Conservation (phyloP, 2,113 vertebrate genomes). For the Leuciscus idus region DNA sequence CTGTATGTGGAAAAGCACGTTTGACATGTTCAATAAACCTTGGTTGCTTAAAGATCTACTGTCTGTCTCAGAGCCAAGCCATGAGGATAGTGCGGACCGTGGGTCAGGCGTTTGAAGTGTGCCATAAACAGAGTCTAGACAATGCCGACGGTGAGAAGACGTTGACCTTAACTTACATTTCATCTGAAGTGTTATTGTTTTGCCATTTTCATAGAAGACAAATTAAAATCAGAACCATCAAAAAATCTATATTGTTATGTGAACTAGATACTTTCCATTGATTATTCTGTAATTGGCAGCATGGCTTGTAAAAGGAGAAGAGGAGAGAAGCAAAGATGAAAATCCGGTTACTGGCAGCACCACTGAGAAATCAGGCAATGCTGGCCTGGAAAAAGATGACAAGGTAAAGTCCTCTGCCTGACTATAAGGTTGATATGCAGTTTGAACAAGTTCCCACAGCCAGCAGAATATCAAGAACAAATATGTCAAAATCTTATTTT, state of each 20-base stretch:
- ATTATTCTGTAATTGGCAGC: slow-evolving; percentile 27
- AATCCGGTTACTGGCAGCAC: background rate
- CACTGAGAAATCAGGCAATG: background rate
- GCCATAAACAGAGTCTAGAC: slow-evolving; percentile 92
- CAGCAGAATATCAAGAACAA: background rate
- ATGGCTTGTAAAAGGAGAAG: slow-evolving; percentile 53
- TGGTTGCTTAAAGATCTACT: background rate
- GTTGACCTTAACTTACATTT: background rate
- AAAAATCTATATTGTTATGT: background rate
- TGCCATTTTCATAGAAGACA: background rate
- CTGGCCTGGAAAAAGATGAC: slow-evolving; percentile 30
- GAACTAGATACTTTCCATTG: background rate
- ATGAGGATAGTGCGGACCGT: slow-evolving; percentile 95
- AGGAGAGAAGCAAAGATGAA: slow-evolving; percentile 34
- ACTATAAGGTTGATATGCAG: background rate
- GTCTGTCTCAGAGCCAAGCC: slow-evolving; percentile 85
- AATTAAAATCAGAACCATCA: background rate
- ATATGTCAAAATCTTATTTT: background rate
- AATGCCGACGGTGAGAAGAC: slow-evolving; percentile 48
- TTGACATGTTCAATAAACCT: background rate
- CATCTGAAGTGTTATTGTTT: background rate
- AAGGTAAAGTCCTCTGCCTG: slow-evolving; percentile 8
- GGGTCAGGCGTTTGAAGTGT: slow-evolving; percentile 96
- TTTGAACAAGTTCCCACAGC: background rate
- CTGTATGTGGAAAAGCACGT: background rate